Percentiles rank a stretch among this genome's conserved stretches.
Conservation (phyloP, 2,797 vertebrate species). For the Acipenser oxyrinchus region DNA sequence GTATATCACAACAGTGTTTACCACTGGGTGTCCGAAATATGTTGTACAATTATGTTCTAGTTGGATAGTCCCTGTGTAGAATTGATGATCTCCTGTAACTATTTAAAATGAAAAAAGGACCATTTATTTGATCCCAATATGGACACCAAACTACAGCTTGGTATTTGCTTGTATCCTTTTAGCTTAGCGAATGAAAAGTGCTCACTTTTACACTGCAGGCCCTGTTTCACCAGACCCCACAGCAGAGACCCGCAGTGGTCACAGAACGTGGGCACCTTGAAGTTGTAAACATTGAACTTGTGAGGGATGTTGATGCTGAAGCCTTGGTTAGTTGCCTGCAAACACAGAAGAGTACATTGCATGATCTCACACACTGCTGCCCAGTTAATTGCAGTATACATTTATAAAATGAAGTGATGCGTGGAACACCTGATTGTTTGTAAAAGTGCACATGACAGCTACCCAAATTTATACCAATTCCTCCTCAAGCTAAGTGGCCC, state of each 20-base stretch:
- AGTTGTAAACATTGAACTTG: conserved; percentile 87
- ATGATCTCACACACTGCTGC: no score
- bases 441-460: no score
- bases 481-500: no score
- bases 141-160: not conserved
- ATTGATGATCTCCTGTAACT: no score
- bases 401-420: no score
- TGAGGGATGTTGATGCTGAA: conserved; percentile 96
- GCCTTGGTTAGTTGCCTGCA: conserved; percentile 72
- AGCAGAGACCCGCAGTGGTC: conserved; percentile 94
- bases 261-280: conserved; percentile 91
- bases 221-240: conserved; percentile 87
- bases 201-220: conserved; percentile 94
- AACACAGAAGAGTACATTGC: not conserved
- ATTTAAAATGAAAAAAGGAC: not conserved
- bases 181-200: accelerated
- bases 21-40: no score
- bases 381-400: no score
- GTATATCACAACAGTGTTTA: no score
- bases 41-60: no score
- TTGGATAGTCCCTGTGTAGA: no score
- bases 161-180: not conserved
- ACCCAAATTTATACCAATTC: no score
- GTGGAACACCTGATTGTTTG: no score
- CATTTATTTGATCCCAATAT: not conserved